Evolutionary conservation across 1,140 invertebrate species (phyloP), one percentile per base, ranked within the genome.

Genomic region (Geopemphigus sp.): DNA sequence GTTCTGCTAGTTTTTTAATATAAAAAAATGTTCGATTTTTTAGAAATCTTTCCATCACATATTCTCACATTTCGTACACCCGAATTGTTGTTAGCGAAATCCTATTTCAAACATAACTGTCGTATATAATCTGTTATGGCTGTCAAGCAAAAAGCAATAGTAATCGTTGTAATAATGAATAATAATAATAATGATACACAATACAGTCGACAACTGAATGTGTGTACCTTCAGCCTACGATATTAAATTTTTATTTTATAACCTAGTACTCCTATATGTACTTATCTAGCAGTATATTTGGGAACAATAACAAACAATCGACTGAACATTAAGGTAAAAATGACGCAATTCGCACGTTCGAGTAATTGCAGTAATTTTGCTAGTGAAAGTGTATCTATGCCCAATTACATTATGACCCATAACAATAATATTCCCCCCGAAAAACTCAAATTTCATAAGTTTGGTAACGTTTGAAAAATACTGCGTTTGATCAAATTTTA

Each of bases 311-410:
- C 32, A 59, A 56, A 56, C 63, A 56, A 73, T 76, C 5, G 19
- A 45, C 56, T 22, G 32, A 76, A 76, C 56, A 76, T 76, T 74
- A 54, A 39, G 54, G n/a, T 76, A 78, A 50, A 59, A 57, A 78
- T 78, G 39, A 78, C 39, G 74, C 74, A 78, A 78, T 78, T 78
- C 17, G 22, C 39, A 61, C 74, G 22, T 63, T 78, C 74, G 15
- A 50, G 57, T 78, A 78, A 78, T 78, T 78, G 59, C 74, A 19
- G 74, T 63, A 78, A 78, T 78, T 78, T 78, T 24, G 15, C 45
- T 3, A 29, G 74, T 63, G 74, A 78, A 78, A 78, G 74, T 78
- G 74, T 63, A 78, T 26, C 57, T 78, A 63, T 78, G 17, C 74
- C 74, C 47, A 63, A 78, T 78, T 59, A 78, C 57, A 78, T 78